Evolutionary conservation across 2,113 vertebrate species (phyloP), one percentile per base, ranked within the genome.

Genomic region (Mastomys natalensis): DNA sequence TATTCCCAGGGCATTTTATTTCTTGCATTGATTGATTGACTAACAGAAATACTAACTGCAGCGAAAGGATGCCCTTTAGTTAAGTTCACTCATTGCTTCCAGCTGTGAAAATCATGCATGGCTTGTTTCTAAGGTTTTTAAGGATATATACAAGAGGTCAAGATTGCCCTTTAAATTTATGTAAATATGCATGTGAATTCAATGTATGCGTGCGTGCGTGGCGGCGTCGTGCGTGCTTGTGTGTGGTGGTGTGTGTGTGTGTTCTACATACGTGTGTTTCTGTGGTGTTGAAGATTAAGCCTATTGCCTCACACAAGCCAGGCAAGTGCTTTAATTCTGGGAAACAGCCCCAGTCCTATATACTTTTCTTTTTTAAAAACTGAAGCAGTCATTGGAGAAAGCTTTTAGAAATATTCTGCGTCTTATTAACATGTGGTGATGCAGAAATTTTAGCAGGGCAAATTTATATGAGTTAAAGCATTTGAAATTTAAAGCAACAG

Each of bases 41-140:
- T 85, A 77, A 72, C 21, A 88, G 62, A 87, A 77, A 3, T 60
- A 76, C 87, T 94, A 81, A 89, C 91, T 89, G 77, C 4, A 80
- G 34, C 90, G 13, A 95, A 93, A 89, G 48, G 31, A 93, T 93
- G 73, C 66, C 82, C 90, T 96, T 94, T 86, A 87, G 73, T 78
- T 87, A 84, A 97, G n/a, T 73, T 66, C 53, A 87, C 77, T 78
- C 73, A n/a, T n/a, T 58, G 53, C 48, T 90, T 87, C 58, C 74
- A 89, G 73, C 87, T 91, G 53, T 93, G 87, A 90, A 90, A 87
- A 66, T 88, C 55, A 84, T 64, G 8, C 26, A 73, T 85, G 24
- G 19, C 51, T 85, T 88, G 7, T 85, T 88, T 12, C 87, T 60
- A 68, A 72, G 84, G 78, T 34, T 89, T 95, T 84, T n/a, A n/a